Percentiles rank a stretch among this genome's conserved stretches.
phyloP scores from a whole-genome alignment of 2,113 vertebrate genomes.

The Orientallactaga bullata region DNA sequence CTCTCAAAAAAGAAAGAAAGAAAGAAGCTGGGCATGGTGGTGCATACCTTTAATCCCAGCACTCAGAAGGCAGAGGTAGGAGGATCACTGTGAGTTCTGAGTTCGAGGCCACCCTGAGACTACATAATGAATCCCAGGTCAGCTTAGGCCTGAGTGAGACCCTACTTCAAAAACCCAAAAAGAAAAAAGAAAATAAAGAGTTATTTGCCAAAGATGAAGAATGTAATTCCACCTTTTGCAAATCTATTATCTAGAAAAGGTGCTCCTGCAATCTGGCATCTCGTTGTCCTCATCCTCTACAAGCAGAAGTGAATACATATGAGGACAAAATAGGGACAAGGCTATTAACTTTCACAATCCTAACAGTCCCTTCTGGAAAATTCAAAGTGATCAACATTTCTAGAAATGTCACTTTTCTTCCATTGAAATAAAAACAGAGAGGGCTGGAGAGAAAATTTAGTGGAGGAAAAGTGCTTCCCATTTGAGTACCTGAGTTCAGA shows the following conservation, averaged over 20 bases:
- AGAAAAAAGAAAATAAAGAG: conserved; percentile 23
- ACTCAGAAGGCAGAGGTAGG: no score
- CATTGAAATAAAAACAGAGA: not conserved
- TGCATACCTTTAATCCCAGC: no score
- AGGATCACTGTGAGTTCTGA: no score
- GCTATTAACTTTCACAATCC: not conserved
- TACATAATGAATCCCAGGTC: no score
- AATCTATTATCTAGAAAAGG: conserved; percentile 39
- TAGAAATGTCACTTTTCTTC: conserved; percentile 40
- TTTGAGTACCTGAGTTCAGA: no score
- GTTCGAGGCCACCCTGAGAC: no score
- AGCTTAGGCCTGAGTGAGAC: no score
- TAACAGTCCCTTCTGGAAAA: conserved; percentile 36
- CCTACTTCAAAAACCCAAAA: no score
- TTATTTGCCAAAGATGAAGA: not conserved
- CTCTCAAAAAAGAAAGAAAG: no score
- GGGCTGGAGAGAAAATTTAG: no score
- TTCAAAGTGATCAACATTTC: conserved; percentile 29
- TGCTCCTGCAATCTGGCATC: not conserved
- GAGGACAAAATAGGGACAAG: not conserved
- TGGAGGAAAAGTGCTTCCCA: no score
- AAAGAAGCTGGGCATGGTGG: no score
- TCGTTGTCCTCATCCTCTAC: not conserved
- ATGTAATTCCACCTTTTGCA: conserved; percentile 18
- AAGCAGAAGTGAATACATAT: not conserved